A percentile compares a stretch with the other conserved stretches of the same genome.
phyloP scores from a whole-genome alignment of 1,140 invertebrate species.

The Helicoverpa armigera region DNA sequence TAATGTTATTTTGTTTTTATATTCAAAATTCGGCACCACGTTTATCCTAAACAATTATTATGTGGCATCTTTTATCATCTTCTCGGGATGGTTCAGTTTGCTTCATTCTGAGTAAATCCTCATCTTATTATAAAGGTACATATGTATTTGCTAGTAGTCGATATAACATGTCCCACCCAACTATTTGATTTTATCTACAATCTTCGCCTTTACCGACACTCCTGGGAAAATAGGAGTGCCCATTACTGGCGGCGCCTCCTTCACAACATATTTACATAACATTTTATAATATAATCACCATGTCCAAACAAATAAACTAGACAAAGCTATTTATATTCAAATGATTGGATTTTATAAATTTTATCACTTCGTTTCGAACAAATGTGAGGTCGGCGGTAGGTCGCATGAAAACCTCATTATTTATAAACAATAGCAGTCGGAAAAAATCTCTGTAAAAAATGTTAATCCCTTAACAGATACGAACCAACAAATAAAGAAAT shows the following conservation, averaged over 20 bases:
- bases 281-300: slow-evolving; percentile 26
- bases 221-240: not conserved
- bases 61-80: not conserved
- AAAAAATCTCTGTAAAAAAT: not conserved
- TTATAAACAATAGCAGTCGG: slow-evolving; percentile 3
- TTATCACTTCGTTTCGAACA: slow-evolving; percentile 35
- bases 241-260: slow-evolving; percentile 9
- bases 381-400: slow-evolving; percentile 31
- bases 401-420: slow-evolving; percentile 37
- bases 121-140: not conserved
- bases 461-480: not conserved
- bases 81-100: not conserved
- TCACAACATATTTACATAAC: slow-evolving; percentile 24
- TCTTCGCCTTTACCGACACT: not conserved
- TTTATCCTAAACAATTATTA: not conserved
- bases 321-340: slow-evolving; percentile 32
- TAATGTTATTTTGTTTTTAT: too few relatives aligned
- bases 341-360: slow-evolving; percentile 18
- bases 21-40: too few relatives aligned
- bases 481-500: not conserved
- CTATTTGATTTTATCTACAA: slow-evolving; percentile 1
- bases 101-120: not conserved
- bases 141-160: not conserved
- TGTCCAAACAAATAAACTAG: slow-evolving; percentile 22
- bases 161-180: not conserved